Evolutionary conservation across 2,797 vertebrate species (phyloP).

Genomic region (Sebastes itinus): DNA sequence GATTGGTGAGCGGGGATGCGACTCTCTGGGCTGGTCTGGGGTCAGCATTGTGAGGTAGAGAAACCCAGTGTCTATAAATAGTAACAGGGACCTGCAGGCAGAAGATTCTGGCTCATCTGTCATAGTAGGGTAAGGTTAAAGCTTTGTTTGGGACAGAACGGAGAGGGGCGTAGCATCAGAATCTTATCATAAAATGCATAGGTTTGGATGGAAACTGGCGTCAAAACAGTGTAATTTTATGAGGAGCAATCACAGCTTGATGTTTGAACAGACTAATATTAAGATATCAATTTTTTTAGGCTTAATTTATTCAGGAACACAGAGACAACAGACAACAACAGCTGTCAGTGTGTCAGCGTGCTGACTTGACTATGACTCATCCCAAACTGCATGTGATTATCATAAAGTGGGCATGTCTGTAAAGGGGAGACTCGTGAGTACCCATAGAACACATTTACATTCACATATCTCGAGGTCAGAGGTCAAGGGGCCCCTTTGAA

Average conservation of each 20-base stretch:
- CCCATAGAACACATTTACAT: no score
- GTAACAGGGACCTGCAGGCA: conserved; percentile 59
- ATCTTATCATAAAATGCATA: background rate
- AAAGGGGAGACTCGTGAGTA: no score
- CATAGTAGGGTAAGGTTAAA: conserved; percentile 30
- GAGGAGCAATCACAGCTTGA: background rate
- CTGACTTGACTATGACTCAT: no score
- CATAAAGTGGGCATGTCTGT: no score
- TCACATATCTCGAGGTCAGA: no score
- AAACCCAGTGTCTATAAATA: conserved; percentile 69
- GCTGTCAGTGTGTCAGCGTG: no score
- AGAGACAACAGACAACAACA: no score
- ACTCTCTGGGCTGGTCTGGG: conserved; percentile 53
- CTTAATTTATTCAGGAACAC: no score
- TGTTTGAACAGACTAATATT: background rate
- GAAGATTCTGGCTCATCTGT: conserved; percentile 60
- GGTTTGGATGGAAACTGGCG: background rate
- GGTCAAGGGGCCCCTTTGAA: no score
- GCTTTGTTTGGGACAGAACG: conserved; percentile 34
- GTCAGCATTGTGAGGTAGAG: conserved; percentile 59
- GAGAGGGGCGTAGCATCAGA: background rate
- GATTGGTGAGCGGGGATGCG: conserved; percentile 54
- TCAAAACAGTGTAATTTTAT: background rate
- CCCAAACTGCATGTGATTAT: no score
- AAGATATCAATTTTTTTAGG: background rate